Percentiles rank a stretch among this genome's conserved stretches.
phyloP scores from a whole-genome alignment of 1,140 invertebrate genomes.

The Tachypleus tridentatus region DNA sequence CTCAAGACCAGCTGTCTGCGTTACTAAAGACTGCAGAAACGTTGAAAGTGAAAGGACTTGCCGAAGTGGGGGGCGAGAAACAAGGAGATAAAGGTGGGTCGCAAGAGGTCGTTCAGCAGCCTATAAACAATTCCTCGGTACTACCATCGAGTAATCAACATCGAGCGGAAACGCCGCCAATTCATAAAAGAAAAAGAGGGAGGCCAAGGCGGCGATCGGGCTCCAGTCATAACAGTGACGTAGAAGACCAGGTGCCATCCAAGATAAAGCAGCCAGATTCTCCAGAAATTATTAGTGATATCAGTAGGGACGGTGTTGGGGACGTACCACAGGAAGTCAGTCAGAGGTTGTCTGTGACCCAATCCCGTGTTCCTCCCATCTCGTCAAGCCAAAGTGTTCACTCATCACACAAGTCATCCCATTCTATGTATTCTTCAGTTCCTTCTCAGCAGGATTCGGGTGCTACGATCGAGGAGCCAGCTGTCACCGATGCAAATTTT shows the following conservation, averaged over 20 bases:
- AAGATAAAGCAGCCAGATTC: slow-evolving; percentile 20
- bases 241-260: slow-evolving; percentile 11
- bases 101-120: slow-evolving; percentile 2
- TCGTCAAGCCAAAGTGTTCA: too few species aligned
- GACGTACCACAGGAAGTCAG: slow-evolving; percentile 7
- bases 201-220: slow-evolving; percentile 13
- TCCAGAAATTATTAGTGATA: slow-evolving; percentile 17
- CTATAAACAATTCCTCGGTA: not conserved
- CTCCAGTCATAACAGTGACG: slow-evolving; percentile 18
- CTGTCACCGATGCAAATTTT: slow-evolving; percentile 15
- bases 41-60: slow-evolving; percentile 69
- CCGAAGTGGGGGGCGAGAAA: slow-evolving; percentile 48
- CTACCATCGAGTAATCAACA: too few species aligned
- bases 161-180: slow-evolving; percentile 13
- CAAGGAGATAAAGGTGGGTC: not conserved
- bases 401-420: too few species aligned
- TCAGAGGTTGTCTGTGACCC: slow-evolving; percentile 7
- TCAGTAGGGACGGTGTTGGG: slow-evolving; percentile 12
- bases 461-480: slow-evolving; percentile 11
- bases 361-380: not conserved
- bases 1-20: slow-evolving; percentile 61
- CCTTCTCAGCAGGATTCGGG: slow-evolving; percentile 5
- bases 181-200: slow-evolving; percentile 9
- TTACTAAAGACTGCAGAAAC: slow-evolving; percentile 69
- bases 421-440: too few species aligned